These are phyloP conservation scores for Pteronura brasiliensis DNA, from an alignment of 2,113 vertebrate genomes.

Conservation along the genomic window DNA sequence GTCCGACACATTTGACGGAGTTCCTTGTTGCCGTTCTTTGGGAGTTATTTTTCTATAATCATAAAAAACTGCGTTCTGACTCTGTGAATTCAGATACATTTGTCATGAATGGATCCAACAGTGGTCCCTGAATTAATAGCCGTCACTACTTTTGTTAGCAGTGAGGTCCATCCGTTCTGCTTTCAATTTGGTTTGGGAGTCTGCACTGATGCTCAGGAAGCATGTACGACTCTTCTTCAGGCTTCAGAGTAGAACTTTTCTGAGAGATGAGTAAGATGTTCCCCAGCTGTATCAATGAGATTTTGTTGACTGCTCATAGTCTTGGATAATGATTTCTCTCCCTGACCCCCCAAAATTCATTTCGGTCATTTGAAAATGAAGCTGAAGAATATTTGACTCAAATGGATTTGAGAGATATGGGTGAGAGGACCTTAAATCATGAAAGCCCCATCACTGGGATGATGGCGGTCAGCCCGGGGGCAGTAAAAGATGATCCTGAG, in stretches of 20 bases:
- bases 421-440: background rate
- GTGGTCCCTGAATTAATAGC: conserved; percentile 16
- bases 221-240: background rate
- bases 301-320: background rate
- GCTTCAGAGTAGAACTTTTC: background rate
- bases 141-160: conserved; percentile 52
- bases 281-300: background rate
- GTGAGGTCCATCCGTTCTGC: conserved; percentile 38
- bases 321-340: background rate
- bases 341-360: background rate
- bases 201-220: conserved; percentile 30
- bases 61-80: background rate
- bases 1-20: background rate
- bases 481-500: background rate
- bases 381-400: background rate
- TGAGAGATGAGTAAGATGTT: background rate
- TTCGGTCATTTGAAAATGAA: background rate
- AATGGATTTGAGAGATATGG: background rate
- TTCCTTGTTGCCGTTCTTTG: background rate
- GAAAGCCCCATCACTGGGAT: background rate
- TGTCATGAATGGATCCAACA: background rate
- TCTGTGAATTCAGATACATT: background rate
- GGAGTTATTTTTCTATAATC: background rate
- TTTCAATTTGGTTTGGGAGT: conserved; percentile 30
- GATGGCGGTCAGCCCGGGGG: background rate